These are phyloP conservation scores for Paracyclopina nana DNA, from an alignment of 1,140 invertebrate genomes.

Conservation along the genomic window DNA sequence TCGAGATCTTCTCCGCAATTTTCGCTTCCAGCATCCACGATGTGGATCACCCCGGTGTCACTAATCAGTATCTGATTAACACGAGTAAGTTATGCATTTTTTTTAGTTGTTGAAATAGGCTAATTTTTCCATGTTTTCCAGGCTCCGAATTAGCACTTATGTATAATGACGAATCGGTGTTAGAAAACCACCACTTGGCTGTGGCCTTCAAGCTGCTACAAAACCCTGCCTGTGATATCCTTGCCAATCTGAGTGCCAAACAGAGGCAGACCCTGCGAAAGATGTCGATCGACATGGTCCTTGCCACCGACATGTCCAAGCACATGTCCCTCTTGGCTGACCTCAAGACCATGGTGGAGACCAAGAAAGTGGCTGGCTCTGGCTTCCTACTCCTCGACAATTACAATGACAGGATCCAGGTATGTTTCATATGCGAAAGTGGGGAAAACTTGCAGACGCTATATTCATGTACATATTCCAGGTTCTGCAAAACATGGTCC, in stretches of 20 bases:
- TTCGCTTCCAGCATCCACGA: constrained; percentile 96
- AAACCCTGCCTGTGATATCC: constrained; percentile 90
- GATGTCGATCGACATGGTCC: constrained; percentile 97
- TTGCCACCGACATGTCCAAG: constrained; percentile 98
- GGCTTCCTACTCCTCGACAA: constrained; percentile 94
- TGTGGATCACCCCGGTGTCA: constrained; percentile 93
- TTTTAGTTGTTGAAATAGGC: not conserved
- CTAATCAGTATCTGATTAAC: constrained; percentile 91
- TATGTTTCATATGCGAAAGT: no score
- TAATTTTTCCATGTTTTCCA: not conserved
- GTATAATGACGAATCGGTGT: constrained; percentile 97
- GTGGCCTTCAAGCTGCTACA: constrained; percentile 93
- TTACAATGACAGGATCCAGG: constrained; percentile 88
- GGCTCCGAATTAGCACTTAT: constrained; percentile 53
- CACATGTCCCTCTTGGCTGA: constrained; percentile 96
- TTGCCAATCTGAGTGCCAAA: constrained; percentile 78
- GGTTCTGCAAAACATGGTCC: constrained; percentile 93
- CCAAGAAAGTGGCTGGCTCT: constrained; percentile 89
- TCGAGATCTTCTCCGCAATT: constrained; percentile 84
- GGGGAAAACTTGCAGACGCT: no score
- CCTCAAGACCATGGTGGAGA: constrained; percentile 98
- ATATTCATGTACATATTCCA: no score
- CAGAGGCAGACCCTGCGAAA: constrained; percentile 87
- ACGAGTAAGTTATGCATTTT: constrained; percentile 34
- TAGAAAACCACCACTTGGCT: constrained; percentile 95